phyloP scores from a whole-genome alignment of 2,888 invertebrate genomes.

The Nemurella pictetii region DNA sequence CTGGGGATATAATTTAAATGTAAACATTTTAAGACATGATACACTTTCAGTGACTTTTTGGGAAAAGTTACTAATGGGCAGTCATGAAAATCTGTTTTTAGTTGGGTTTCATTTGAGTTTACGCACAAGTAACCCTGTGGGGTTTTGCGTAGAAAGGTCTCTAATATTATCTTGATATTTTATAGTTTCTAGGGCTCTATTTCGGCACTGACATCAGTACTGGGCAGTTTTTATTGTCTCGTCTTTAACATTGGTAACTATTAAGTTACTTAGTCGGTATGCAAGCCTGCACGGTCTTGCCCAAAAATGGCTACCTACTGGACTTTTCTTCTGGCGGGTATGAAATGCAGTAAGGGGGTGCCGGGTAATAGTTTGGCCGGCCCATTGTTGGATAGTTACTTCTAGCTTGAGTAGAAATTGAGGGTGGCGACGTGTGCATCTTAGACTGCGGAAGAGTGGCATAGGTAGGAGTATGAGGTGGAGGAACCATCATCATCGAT shows the following conservation, averaged over 20 bases:
- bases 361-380: conserved; percentile 58
- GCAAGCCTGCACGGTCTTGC: not conserved
- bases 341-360: conserved; percentile 50
- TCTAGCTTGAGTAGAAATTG: conserved; percentile 52
- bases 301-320: not conserved
- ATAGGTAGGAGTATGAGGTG: conserved; percentile 55
- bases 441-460: conserved; percentile 54
- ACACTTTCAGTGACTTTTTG: too few relatives aligned
- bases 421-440: conserved; percentile 46
- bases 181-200: too few relatives aligned
- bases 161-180: too few relatives aligned
- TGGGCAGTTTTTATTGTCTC: not conserved
- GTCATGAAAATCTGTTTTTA: too few relatives aligned
- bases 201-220: too few relatives aligned
- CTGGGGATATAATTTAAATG: too few relatives aligned
- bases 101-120: too few relatives aligned
- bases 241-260: not conserved
- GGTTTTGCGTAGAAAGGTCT: too few relatives aligned
- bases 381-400: conserved; percentile 66
- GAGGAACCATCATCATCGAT: conserved; percentile 61
- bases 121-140: too few relatives aligned
- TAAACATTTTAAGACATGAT: too few relatives aligned
- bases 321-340: conserved; percentile 51
- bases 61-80: too few relatives aligned
- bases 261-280: not conserved